Base-by-base conservation (phyloP, 2,797 vertebrate species). In the Cyprinodon diabolis region DNA sequence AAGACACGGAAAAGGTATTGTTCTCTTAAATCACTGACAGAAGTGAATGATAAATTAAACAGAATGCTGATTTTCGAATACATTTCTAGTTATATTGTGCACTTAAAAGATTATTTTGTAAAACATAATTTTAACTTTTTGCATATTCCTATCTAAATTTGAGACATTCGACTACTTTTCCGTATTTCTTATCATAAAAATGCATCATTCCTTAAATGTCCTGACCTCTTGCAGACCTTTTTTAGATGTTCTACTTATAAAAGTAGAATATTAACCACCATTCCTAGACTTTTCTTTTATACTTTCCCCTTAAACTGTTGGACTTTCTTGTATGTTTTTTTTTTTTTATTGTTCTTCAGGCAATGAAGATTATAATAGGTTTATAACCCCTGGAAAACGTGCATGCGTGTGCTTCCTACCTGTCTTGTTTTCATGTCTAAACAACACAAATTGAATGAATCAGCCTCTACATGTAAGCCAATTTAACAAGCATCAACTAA, bases 341-440 rank as follows among this genome's bases (percentile, higher is more conserved):
- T 6, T 4, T 25, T 52, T 35, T 7, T 6, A 15, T 57, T 57
- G 23, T 30, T 30, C 25, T 57, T 15, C 4, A 57, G 56, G 3
- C 19, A 63, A 5, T n/a, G 5, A 63, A n/a, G 5, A 1, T 63
- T n/a, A 63, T 7, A 1, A 19, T 21, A 23, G 4, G 21, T 19
- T 40, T 43, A 43, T n/a, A 3, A 45, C 4, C 62, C 10, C 40
- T 12, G 10, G 21, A 65, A 45, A 65, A 7, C n/a, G 40, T 3
- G 9, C 19, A 62, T 12, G 19, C 37, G n/a, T 40, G 21, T 21
- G 19, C 35, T 72, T 23, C 52, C 40, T 68, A 70, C 78, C 56
- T 79, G 56, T n/a, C 78, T 65, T 73, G 67, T 48, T 72, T 76
- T 67, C 68, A 69, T 69, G 60, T 68, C 69, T 82, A 72, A 84